Evolutionary conservation across 2,113 vertebrate genomes (phyloP).

Genomic region (Hemibagrus wyckioides): DNA sequence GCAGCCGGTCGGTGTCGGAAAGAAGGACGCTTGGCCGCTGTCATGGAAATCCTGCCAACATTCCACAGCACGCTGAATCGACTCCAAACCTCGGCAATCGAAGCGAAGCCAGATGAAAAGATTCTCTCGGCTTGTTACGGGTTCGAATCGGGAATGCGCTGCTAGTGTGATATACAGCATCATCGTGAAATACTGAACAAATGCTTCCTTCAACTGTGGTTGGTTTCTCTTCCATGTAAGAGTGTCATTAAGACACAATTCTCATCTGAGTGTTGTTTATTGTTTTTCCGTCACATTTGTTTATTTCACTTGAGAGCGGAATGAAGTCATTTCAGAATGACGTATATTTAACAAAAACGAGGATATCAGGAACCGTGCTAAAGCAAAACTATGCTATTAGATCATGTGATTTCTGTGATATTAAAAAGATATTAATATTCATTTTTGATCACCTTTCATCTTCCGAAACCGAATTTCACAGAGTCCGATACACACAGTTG

Average conservation of each 20-base stretch:
- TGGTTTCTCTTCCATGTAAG: background rate
- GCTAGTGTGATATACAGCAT: background rate
- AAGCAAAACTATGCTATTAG: background rate
- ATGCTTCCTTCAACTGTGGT: background rate
- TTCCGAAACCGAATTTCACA: background rate
- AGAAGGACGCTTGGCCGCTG: constrained; percentile 59
- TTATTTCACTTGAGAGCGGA: background rate
- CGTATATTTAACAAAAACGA: background rate
- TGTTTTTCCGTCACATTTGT: background rate
- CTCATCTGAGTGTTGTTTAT: background rate
- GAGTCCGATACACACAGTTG: background rate
- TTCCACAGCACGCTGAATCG: constrained; percentile 62
- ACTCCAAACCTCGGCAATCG: constrained; percentile 44
- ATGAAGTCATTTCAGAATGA: background rate
- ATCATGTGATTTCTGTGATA: background rate
- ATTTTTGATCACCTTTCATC: background rate
- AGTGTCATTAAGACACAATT: background rate
- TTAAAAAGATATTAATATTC: background rate
- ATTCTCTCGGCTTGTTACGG: background rate
- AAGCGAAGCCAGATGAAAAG: constrained; percentile 35
- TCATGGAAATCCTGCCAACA: constrained; percentile 64
- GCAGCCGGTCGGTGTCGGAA: constrained; percentile 58
- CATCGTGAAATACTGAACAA: background rate
- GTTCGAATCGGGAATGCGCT: background rate
- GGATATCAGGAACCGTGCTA: too few species aligned